Percentiles rank a stretch among this genome's conserved stretches.
phyloP scores from a whole-genome alignment of 2,797 vertebrate genomes.

The Sebastes wilsoni region DNA sequence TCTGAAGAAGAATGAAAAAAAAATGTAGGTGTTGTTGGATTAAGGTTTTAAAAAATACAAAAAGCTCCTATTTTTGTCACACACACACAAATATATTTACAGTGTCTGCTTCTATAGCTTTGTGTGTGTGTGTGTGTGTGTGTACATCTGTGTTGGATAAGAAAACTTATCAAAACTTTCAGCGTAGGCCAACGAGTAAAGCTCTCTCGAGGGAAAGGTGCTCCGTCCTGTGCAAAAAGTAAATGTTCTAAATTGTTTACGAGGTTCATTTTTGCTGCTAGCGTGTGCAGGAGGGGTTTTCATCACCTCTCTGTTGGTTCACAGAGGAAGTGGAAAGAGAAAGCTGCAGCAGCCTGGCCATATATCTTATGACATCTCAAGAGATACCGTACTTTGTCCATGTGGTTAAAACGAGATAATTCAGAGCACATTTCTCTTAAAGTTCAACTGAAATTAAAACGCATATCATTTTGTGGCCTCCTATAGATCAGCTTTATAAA shows the following conservation, averaged over 20 bases:
- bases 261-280: conserved; percentile 36
- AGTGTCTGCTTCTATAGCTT: background rate
- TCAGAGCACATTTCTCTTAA: background rate
- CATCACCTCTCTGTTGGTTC: conserved; percentile 52
- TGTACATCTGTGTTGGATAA: conserved; percentile 28
- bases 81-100: conserved; percentile 6
- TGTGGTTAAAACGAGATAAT: background rate
- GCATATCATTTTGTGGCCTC: background rate
- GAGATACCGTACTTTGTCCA: conserved; percentile 19
- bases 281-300: conserved; percentile 41
- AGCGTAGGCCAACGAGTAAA: background rate
- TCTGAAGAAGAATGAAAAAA: background rate
- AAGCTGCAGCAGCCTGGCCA: conserved; percentile 17
- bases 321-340: conserved; percentile 49
- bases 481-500: background rate
- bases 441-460: background rate
- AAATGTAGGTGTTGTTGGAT: background rate
- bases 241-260: conserved; percentile 41
- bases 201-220: conserved; percentile 18
- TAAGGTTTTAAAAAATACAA: background rate
- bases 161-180: conserved; percentile 24
- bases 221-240: background rate
- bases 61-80: background rate
- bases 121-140: background rate
- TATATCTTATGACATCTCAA: conserved; percentile 33